Base-by-base conservation (phyloP, 2,888 invertebrate genomes). In the Eupithecia dodoneata region DNA sequence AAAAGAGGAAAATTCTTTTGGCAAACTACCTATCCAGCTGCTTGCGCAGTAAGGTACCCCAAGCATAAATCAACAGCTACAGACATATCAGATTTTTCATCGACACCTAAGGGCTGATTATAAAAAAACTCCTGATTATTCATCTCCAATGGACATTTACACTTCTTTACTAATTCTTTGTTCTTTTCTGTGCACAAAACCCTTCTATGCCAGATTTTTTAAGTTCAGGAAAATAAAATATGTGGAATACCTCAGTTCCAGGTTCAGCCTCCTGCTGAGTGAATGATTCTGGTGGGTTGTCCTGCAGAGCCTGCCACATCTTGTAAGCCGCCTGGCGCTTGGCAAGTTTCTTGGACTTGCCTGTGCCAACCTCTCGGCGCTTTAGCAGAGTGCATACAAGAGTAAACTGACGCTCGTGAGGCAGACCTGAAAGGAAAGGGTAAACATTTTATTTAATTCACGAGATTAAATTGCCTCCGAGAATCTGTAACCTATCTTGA, bases 311-410 rank as follows among this genome's bases (percentile, higher is more conserved):
- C 83, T 97, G 97, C 97, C 97, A 98, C 99, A 99, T 99, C 91
- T 98, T 98, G 89, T 98, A 97, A 3, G 99, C 99, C 0, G 99
- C 99, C 90, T 98, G 97, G n/a, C 99, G 96, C 92, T 99, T 99
- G 4, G 99, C 99, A 73, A 99, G 96, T 91, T 99, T 99, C 95
- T 99, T 99, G 73, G 99, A 99, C 88, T 99, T 98, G 18, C 99
- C 99, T 63, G 97, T 97, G 72, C 98, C 98, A 59, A 97, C 95
- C 92, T 99, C 98, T 45, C 97, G 96, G 85, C 97, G 97, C 85
- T 98, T 98, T 83, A 98, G 95, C 84, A 99, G 97, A 75, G 97
- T 97, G 89, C 99, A 99, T 4, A 98, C 97, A 86, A 99, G 98
- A 0, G 99, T 98, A 89, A 99, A 99, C 83, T 98, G 97, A 65